These are phyloP conservation scores for Arremon brunneinucha DNA, from an alignment of 2,797 vertebrate species.

Conservation along the genomic window DNA sequence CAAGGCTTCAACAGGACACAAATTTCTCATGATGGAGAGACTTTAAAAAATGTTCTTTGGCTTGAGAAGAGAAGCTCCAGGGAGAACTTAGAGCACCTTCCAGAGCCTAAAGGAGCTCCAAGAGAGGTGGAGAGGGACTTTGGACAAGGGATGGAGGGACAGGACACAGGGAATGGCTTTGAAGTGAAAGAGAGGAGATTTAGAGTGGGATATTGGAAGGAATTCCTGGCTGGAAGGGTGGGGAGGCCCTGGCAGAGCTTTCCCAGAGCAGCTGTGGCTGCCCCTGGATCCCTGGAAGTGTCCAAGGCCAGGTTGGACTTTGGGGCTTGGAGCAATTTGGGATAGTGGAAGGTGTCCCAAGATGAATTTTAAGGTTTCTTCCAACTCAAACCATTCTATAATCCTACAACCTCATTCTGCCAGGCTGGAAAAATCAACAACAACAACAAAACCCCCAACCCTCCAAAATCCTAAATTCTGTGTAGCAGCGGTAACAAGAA, in stretches of 20 bases:
- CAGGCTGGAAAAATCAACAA: not conserved
- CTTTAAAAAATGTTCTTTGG: not conserved
- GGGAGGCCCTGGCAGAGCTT: fast-evolving
- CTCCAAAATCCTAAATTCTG: not conserved
- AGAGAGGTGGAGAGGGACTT: not conserved
- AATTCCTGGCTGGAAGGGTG: fast-evolving
- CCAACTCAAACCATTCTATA: not conserved
- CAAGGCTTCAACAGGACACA: not conserved
- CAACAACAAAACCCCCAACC: fast-evolving
- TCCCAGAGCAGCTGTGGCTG: not conserved
- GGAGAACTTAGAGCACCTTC: fast-evolving
- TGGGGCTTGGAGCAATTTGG: fast-evolving
- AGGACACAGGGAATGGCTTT: fast-evolving
- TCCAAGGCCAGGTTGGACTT: fast-evolving
- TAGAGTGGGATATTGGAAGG: not conserved
- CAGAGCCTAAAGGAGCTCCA: not conserved
- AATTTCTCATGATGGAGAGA: not conserved
- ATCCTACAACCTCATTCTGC: not conserved
- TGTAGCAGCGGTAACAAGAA: not conserved
- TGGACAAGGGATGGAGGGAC: fast-evolving
- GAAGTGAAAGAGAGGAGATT: not conserved
- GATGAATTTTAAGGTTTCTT: not conserved
- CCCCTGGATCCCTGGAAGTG: not conserved
- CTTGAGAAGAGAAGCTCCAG: not conserved
- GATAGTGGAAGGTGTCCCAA: fast-evolving